phyloP scores from a whole-genome alignment of 2,113 vertebrate genomes.

The Melanerpes aurifrons region DNA sequence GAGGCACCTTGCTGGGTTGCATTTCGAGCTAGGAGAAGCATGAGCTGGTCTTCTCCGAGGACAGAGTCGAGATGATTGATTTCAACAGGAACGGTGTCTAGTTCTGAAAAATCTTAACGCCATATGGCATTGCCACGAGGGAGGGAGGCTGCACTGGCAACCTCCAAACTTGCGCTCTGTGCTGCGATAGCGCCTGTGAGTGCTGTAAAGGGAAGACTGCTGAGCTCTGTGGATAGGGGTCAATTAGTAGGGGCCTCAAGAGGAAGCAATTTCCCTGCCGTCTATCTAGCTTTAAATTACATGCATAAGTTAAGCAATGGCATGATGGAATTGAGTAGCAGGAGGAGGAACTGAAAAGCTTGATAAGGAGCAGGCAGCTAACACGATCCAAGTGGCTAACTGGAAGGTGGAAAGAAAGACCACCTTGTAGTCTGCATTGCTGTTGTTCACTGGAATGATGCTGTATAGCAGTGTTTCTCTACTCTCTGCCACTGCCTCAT shows the following conservation, averaged over 20 bases:
- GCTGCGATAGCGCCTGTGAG: background rate
- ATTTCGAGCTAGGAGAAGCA: background rate
- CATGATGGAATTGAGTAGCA: background rate
- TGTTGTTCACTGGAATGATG: background rate
- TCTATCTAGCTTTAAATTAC: constrained; percentile 55
- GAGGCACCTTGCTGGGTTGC: background rate
- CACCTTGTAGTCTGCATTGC: background rate
- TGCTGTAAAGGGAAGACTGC: constrained; percentile 64
- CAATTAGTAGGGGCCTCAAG: constrained; percentile 66
- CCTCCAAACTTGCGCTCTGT: constrained; percentile 21
- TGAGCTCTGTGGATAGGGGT: constrained; percentile 75
- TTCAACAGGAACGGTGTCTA: background rate
- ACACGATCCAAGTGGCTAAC: background rate
- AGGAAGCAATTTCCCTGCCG: constrained; percentile 51
- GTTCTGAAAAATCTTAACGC: constrained; percentile 23
- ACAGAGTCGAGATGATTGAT: constrained; percentile 5
- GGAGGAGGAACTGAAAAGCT: constrained; percentile 40
- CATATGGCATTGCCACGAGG: constrained; percentile 40
- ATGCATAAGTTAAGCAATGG: constrained; percentile 21
- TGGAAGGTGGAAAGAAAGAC: constrained; percentile 5
- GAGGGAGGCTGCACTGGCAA: constrained; percentile 34
- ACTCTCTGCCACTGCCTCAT: fast-evolving
- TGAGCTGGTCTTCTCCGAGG: background rate
- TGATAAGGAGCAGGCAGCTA: constrained; percentile 44
- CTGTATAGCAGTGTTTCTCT: background rate